A percentile compares a stretch with the other conserved stretches of the same genome.
Conservation (phyloP, 2,888 invertebrate species). For the Trachelus tabidus region DNA sequence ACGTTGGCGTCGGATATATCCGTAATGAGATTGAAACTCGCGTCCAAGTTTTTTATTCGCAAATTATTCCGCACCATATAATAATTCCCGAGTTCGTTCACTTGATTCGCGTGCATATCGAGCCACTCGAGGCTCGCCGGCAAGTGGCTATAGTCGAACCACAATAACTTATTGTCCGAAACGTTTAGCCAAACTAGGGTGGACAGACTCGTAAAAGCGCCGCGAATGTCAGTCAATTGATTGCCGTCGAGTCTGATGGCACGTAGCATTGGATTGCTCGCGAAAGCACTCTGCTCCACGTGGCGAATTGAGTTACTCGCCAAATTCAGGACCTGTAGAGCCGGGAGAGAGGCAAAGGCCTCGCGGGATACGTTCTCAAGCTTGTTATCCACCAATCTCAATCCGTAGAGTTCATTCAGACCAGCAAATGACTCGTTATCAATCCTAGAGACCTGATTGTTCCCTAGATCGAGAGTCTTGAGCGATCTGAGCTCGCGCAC, state of each 20-base stretch:
- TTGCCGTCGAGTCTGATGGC: constrained; percentile 84
- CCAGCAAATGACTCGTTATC: constrained; percentile 80
- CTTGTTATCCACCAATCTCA: constrained; percentile 84
- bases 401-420: constrained; percentile 78
- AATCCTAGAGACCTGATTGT: constrained; percentile 81
- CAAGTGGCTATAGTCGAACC: constrained; percentile 85
- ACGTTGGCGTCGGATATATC: constrained; percentile 77
- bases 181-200: constrained; percentile 85
- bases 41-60: constrained; percentile 81
- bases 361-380: constrained; percentile 81
- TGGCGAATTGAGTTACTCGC: constrained; percentile 82
- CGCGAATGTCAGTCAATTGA: constrained; percentile 81
- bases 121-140: constrained; percentile 82
- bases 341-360: constrained; percentile 77
- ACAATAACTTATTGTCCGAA: constrained; percentile 80
- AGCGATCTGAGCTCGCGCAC: constrained; percentile 77
- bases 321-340: constrained; percentile 82
- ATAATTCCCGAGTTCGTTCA: constrained; percentile 80
- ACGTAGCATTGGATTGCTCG: constrained; percentile 78
- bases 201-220: constrained; percentile 79
- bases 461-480: constrained; percentile 83
- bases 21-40: constrained; percentile 78
- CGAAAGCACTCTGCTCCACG: constrained; percentile 83
- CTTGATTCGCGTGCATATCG: constrained; percentile 84
- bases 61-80: constrained; percentile 74